phyloP scores from a whole-genome alignment of 2,113 vertebrate species.

The Xiphophorus couchianus region DNA sequence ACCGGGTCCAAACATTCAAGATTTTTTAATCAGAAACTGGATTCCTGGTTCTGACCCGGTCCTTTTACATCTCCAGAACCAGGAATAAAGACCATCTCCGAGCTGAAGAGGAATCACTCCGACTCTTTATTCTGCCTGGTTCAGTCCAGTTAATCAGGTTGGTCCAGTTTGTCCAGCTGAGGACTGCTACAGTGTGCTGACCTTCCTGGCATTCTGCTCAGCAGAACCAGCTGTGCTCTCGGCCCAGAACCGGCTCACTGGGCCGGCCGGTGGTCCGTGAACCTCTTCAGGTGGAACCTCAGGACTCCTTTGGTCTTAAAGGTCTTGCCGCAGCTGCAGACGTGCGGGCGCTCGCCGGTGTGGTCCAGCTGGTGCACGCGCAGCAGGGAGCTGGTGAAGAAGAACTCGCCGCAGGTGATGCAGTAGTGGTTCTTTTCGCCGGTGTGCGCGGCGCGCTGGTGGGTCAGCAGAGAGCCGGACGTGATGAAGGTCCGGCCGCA shows the following conservation, averaged over 20 bases:
- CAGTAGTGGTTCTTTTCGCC: conserved; percentile 70
- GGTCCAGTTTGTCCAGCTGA: too few species aligned
- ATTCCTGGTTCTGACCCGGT: too few species aligned
- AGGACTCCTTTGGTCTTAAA: conserved; percentile 62
- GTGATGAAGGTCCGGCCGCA: conserved; percentile 66
- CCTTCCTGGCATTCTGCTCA: too few species aligned
- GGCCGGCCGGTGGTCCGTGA: conserved; percentile 31
- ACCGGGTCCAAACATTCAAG: neutral
- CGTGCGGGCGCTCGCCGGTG: conserved; percentile 61
- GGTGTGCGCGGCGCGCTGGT: conserved; percentile 61
- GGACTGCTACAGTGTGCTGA: too few species aligned
- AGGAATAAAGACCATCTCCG: too few species aligned
- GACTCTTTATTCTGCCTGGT: too few species aligned
- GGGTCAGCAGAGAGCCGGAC: conserved; percentile 48
- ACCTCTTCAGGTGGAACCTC: conserved; percentile 64
- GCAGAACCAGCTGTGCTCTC: too few species aligned
- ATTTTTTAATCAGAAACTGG: neutral
- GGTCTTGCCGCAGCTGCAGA: conserved; percentile 60
- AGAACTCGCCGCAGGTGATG: conserved; percentile 66
- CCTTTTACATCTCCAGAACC: too few species aligned
- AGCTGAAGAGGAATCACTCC: too few species aligned
- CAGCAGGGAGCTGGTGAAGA: conserved; percentile 67
- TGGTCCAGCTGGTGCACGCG: conserved; percentile 64
- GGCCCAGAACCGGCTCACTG: neutral
- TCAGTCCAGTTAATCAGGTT: too few species aligned